phyloP scores from a whole-genome alignment of 2,888 invertebrate species.

The Chironomus riparius region DNA sequence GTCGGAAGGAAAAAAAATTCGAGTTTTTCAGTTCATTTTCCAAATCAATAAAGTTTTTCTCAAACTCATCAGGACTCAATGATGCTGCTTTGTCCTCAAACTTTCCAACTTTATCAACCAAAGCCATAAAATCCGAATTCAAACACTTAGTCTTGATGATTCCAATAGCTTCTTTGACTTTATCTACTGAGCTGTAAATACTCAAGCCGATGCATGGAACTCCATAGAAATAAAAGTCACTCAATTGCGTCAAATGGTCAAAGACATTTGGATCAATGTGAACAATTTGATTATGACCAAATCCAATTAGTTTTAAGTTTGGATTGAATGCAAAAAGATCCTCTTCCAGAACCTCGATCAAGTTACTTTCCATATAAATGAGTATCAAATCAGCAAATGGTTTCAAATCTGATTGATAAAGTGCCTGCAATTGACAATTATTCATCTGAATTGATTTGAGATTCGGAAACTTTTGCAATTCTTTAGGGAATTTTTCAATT shows the following conservation, averaged over 20 bases:
- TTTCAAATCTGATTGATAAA: neutral
- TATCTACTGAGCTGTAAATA: no score
- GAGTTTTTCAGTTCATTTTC: no score
- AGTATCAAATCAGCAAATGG: neutral
- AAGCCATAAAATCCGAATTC: no score
- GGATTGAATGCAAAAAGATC: neutral
- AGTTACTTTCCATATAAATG: neutral
- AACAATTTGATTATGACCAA: neutral
- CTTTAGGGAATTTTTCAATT: neutral
- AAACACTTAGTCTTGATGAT: no score
- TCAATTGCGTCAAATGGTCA: neutral
- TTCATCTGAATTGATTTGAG: neutral
- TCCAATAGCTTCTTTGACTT: no score
- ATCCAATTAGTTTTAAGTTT: neutral
- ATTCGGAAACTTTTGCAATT: neutral
- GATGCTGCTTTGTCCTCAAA: no score
- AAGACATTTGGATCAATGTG: neutral
- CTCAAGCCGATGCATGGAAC: no score
- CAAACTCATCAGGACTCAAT: no score
- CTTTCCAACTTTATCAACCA: no score
- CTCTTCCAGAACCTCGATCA: neutral
- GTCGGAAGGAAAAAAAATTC: no score
- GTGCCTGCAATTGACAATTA: neutral
- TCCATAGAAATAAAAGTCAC: no score
- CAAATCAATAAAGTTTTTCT: no score